Percentiles rank a stretch among this genome's conserved stretches.
Evolutionary conservation across 2,888 invertebrate genomes (phyloP).

Genomic region (Pharmacophagus antenor): DNA sequence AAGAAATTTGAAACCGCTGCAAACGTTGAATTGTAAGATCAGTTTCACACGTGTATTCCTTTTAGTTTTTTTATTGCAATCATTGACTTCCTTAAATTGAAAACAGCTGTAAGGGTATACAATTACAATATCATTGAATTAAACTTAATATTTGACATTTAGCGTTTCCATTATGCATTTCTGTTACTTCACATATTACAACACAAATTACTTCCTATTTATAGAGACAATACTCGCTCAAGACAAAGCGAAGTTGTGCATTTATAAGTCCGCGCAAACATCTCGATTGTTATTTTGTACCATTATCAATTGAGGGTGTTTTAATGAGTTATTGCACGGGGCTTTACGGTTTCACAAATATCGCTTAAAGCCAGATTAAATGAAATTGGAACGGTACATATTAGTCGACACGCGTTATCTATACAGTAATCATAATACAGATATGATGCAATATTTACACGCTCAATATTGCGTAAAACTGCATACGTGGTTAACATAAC

Average conservation of each 20-base stretch:
- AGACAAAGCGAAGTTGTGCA: not conserved
- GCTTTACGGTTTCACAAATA: no score
- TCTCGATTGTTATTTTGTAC: not conserved
- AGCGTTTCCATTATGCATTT: no score
- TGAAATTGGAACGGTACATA: not conserved
- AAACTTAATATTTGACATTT: no score
- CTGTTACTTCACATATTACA: no score
- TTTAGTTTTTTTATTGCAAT: no score
- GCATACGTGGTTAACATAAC: not conserved
- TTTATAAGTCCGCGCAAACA: not conserved
- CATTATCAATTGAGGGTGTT: not conserved
- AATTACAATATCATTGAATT: no score
- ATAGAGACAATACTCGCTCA: no score
- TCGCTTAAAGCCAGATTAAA: not conserved
- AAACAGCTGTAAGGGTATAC: not conserved
- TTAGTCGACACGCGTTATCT: not conserved
- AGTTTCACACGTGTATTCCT: constrained; percentile 4
- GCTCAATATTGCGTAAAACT: not conserved
- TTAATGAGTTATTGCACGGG: no score
- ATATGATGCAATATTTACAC: not conserved
- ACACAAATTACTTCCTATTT: no score
- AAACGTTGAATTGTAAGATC: not conserved
- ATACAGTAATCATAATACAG: not conserved
- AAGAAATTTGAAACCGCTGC: constrained; percentile 21
- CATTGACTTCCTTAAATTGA: not conserved